Percentiles rank a stretch among this genome's conserved stretches.
Conservation (phyloP, 1,140 invertebrate species). For the Vanessa atalanta region DNA sequence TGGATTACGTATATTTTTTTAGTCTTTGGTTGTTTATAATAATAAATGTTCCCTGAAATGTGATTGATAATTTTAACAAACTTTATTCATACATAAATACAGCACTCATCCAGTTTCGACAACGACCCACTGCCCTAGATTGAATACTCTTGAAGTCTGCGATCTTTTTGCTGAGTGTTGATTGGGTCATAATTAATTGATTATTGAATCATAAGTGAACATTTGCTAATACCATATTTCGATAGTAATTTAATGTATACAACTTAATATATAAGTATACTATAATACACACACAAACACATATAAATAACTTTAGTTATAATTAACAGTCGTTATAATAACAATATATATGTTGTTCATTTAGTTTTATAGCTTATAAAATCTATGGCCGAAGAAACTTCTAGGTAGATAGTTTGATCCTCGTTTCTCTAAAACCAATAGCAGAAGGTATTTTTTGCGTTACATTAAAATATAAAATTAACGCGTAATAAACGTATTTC, state of each 20-base stretch:
- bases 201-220: conserved; percentile 42
- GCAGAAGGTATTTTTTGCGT: too few species aligned
- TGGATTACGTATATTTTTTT: too few species aligned
- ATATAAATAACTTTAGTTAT: too few species aligned
- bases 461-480: too few species aligned
- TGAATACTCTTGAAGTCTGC: conserved; percentile 37
- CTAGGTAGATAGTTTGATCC: too few species aligned
- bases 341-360: too few species aligned
- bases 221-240: conserved; percentile 37
- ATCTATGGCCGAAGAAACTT: too few species aligned
- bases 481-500: too few species aligned
- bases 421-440: too few species aligned
- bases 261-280: neutral
- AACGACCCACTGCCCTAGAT: conserved; percentile 43
- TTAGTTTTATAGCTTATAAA: too few species aligned
- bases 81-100: conserved; percentile 15
- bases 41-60: neutral
- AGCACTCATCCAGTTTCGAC: conserved; percentile 35
- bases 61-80: conserved; percentile 3
- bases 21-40: neutral
- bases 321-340: too few species aligned
- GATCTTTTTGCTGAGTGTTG: conserved; percentile 38
- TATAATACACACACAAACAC: neutral
- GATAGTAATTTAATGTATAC: neutral
- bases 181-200: conserved; percentile 44